These are phyloP conservation scores for Plutomurus gul DNA, from an alignment of 1,140 invertebrate species.

Conservation along the genomic window DNA sequence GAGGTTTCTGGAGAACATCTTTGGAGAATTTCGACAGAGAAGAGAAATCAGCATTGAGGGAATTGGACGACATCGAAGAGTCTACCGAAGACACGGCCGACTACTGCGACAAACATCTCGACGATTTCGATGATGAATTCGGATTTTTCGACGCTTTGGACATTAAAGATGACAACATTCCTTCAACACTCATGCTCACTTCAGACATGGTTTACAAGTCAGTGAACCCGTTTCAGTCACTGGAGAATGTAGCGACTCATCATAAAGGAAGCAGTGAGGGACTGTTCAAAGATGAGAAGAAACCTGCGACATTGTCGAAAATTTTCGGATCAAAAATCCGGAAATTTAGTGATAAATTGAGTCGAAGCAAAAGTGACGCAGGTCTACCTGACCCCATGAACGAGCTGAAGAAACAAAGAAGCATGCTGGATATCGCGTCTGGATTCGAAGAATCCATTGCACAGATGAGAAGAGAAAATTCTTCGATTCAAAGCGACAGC, in stretches of 20 bases:
- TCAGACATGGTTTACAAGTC: slow-evolving; percentile 40
- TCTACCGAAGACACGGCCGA: slow-evolving; percentile 27
- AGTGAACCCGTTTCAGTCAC: slow-evolving; percentile 31
- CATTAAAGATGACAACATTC: slow-evolving; percentile 29
- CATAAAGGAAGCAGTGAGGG: background rate
- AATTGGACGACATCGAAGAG: slow-evolving; percentile 41
- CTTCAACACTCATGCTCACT: background rate
- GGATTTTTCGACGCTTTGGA: slow-evolving; percentile 45
- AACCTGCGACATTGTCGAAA: slow-evolving; percentile 41
- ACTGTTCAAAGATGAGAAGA: background rate
- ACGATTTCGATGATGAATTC: slow-evolving; percentile 44
- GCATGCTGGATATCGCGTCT: slow-evolving; percentile 46
- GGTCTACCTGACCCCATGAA: background rate
- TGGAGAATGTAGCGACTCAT: background rate
- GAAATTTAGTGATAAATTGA: slow-evolving; percentile 21
- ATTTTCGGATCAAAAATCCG: slow-evolving; percentile 38
- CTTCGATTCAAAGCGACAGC: background rate
- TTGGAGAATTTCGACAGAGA: background rate
- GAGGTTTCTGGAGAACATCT: slow-evolving; percentile 32
- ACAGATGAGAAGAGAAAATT: slow-evolving; percentile 38
- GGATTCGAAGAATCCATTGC: slow-evolving; percentile 48
- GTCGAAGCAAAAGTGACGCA: slow-evolving; percentile 34
- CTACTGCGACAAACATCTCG: slow-evolving; percentile 22
- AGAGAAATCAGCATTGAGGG: slow-evolving; percentile 11
- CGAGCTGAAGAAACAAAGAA: background rate